phyloP scores from a whole-genome alignment of 2,113 vertebrate genomes.

The Progne subis region DNA sequence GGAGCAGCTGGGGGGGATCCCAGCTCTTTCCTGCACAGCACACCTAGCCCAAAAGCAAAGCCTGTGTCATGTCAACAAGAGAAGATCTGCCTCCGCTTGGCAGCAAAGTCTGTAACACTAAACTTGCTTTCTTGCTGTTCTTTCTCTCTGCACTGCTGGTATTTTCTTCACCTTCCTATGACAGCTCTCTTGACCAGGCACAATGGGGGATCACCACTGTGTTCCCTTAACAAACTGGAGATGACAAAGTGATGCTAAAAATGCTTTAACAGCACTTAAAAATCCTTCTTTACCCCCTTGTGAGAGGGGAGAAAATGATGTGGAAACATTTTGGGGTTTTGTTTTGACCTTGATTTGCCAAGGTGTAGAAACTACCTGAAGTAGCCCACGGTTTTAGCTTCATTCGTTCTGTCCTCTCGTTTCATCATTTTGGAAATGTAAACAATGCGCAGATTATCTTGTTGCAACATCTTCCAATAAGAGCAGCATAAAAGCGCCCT shows the following conservation, averaged over 20 bases:
- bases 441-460: neutral
- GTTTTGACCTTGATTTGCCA: neutral
- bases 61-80: constrained; percentile 41
- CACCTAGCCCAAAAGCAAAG: constrained; percentile 55
- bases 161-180: neutral
- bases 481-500: neutral
- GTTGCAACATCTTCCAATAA: constrained; percentile 21
- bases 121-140: constrained; percentile 8
- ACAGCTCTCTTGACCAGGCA: neutral
- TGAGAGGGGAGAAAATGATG: neutral
- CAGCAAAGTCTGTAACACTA: neutral
- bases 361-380: neutral
- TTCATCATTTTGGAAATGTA: constrained; percentile 7
- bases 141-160: constrained; percentile 12
- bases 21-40: neutral
- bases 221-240: neutral
- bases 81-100: constrained; percentile 45
- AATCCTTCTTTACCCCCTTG: neutral
- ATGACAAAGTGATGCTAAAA: neutral
- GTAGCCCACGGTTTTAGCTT: neutral
- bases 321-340: neutral
- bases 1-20: constrained; percentile 56
- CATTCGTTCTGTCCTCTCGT: neutral
- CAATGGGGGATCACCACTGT: neutral
- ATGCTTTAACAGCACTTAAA: neutral